Base-by-base conservation (phyloP, 2,888 invertebrate species). In the Cosmopolites sordidus region DNA sequence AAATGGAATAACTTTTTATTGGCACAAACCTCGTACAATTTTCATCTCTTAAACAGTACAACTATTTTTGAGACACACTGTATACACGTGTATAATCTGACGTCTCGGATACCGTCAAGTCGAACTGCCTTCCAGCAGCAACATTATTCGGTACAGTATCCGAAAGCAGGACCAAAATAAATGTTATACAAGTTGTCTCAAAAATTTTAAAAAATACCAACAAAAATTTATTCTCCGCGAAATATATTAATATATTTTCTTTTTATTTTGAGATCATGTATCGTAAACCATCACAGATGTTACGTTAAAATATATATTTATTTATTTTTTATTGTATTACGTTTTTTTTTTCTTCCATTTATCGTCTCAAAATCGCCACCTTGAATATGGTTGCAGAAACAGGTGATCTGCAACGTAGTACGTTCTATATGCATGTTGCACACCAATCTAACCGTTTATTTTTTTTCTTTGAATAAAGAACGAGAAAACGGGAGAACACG, bases 201-300 rank as follows among this genome's bases (percentile, higher is more conserved):
- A 27, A 27, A 27, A 27, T 5, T 6, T 6, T 27, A n/a, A n/a
- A n/a, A 5, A 9, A 27, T 6, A 27, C 27, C 27, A 27, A 27
- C 27, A 27, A 27, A 27, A 27, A 27, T 9, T 9, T 27, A 27
- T 27, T 9, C 27, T 9, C 5, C 27, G n/a, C 4, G 15, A 14
- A 12, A 62, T 62, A 62, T 64, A 63, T 64, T 60, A 64, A 61
- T n/a, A n/a, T n/a, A n/a, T 49, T 41, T 47, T 56, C 27, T 62
- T 60, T 62, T 62, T 61, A 63, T 64, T n/a, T 63, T 64, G 64
- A 64, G 64, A 81, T 81, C 81, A 80, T 64, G 79, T 78, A 78
- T 48, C 52, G 79, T 80, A 80, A 80, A 80, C 81, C 80, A 81
- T 81, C 81, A 81, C 81, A 81, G 80, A 79, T 79, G 79, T 80